Evolutionary conservation across 2,888 invertebrate species (phyloP).

Genomic region (Gastrophysa polygoni): DNA sequence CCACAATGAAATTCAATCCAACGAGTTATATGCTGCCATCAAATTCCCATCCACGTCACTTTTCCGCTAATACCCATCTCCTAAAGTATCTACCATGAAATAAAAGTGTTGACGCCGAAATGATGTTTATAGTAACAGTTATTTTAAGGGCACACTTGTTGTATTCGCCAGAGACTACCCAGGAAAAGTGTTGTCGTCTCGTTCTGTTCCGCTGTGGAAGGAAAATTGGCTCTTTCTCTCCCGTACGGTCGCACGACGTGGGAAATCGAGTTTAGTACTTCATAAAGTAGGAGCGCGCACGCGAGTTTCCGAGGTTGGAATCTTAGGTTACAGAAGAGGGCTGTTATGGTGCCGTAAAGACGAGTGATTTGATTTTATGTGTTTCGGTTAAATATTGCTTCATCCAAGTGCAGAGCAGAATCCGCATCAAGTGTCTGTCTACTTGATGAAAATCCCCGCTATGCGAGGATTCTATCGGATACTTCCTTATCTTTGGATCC

Average conservation of each 20-base stretch:
- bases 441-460: no score
- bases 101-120: conserved; percentile 58
- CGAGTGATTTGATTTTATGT: conserved; percentile 60
- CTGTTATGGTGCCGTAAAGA: conserved; percentile 59
- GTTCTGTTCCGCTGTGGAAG: conserved; percentile 16
- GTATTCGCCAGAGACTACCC: conserved; percentile 54
- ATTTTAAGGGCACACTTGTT: conserved; percentile 60
- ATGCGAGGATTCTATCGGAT: no score
- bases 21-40: conserved; percentile 13
- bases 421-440: no score
- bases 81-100: conserved; percentile 53
- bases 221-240: conserved; percentile 25
- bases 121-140: conserved; percentile 60
- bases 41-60: conserved; percentile 41
- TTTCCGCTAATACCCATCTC: conserved; percentile 49
- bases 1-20: not conserved
- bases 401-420: conserved; percentile 42
- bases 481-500: no score
- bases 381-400: conserved; percentile 59
- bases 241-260: conserved; percentile 44
- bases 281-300: conserved; percentile 60
- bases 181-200: conserved; percentile 46
- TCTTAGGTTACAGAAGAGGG: conserved; percentile 58
- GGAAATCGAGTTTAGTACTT: conserved; percentile 60
- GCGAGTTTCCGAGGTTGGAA: conserved; percentile 59